phyloP scores from a whole-genome alignment of 2,888 invertebrate species.

The Nymphalis urticae region DNA sequence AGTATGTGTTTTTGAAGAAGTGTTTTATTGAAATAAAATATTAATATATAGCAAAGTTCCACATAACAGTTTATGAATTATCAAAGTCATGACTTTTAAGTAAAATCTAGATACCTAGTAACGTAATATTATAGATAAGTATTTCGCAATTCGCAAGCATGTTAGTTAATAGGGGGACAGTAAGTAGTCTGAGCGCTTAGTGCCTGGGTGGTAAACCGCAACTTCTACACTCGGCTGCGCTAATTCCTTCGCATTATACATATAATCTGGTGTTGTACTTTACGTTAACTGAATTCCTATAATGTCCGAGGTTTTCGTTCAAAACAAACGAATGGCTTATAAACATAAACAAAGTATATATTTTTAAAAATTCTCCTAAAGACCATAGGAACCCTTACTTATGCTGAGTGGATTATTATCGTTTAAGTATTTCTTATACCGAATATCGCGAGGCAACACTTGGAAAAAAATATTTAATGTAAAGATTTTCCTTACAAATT shows the following conservation, averaged over 20 bases:
- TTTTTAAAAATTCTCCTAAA: too few species aligned
- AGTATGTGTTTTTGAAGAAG: neutral
- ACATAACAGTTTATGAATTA: too few species aligned
- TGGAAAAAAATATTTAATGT: conserved; percentile 9
- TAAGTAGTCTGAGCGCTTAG: conserved; percentile 36
- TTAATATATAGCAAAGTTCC: too few species aligned
- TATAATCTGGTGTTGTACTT: conserved; percentile 55
- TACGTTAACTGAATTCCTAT: conserved; percentile 36
- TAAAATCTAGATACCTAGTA: neutral
- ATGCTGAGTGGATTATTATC: too few species aligned
- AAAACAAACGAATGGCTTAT: neutral
- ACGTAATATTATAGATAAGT: conserved; percentile 4
- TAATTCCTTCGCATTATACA: conserved; percentile 66
- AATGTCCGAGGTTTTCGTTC: conserved; percentile 4
- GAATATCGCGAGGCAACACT: neutral
- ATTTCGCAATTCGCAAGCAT: conserved; percentile 24
- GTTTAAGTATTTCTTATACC: too few species aligned
- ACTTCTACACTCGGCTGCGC: conserved; percentile 62
- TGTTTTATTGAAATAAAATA: neutral
- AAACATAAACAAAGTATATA: too few species aligned
- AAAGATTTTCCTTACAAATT: conserved; percentile 10
- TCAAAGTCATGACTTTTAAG: neutral
- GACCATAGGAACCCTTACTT: too few species aligned
- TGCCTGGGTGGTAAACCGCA: conserved; percentile 73
- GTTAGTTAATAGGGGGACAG: conserved; percentile 26